Evolutionary conservation across 2,888 invertebrate genomes (phyloP), one percentile per base, ranked within the genome.

Genomic region (Lasioglossum morio): DNA sequence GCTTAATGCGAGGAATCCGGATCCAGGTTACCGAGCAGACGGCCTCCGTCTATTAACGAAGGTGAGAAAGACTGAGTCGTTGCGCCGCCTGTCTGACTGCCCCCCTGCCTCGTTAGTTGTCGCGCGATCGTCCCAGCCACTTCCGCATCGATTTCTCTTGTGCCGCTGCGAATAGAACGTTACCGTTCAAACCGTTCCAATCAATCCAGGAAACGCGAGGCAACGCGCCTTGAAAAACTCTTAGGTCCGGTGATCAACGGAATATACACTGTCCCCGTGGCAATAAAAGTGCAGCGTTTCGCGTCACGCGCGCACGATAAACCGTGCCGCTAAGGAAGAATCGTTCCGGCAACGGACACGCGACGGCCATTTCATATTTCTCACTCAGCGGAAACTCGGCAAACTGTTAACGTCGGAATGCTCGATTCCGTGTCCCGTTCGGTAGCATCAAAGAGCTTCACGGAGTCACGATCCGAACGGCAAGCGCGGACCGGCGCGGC

Each of bases 251-350:
- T 70, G 70, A 77, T 82, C 77, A 60, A 40, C 16, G 12, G 77
- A 77, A 73, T 70, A 74, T 66, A 30, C n/a, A 57, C 40, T 63
- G 53, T 74, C 69, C 16, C 40, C 16, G n/a, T 16, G 30, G 77
- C 83, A 57, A 82, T 81, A 84, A 84, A 81, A 72, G 37, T n/a
- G 27, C 37, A 66, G 34, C 77, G 77, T 76, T 69, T 79, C 78
- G 34, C 70, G 81, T 72, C 77, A 75, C 34, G 27, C 37, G 40
- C 79, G 60, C 57, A 63, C 80, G 80, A 88, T 88, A 77, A 70
- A 80, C n/a, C 76, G 79, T 60, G 37, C 73, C 72, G 69, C 63
- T 8, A 63, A 19, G 63, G 30, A 74, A 70, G 73, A 60, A 76
- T 70, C 72, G 72, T 53, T 60, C 72, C 63, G 43, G 40, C 30